phyloP scores from a whole-genome alignment of 1,140 invertebrate genomes.

The Drosophila miranda region DNA sequence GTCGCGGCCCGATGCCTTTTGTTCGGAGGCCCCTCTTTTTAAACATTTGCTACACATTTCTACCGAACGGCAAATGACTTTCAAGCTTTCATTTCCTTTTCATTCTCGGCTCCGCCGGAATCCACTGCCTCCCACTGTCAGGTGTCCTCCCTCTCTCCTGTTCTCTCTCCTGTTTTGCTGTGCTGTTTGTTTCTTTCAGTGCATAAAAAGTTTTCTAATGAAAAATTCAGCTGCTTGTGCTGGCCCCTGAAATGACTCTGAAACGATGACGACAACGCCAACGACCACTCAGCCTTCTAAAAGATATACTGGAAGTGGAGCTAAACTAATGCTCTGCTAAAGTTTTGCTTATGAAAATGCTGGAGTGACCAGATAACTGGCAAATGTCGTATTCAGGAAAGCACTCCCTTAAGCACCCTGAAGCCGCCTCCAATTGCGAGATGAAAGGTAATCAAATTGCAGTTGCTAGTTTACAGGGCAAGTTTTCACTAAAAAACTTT shows the following conservation, averaged over 20 bases:
- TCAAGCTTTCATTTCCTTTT: conserved; percentile 57
- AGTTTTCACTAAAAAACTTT: conserved; percentile 30
- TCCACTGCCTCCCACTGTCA: conserved; percentile 2
- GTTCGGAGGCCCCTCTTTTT: conserved; percentile 17
- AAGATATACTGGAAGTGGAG: conserved; percentile 1
- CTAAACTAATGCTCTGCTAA: conserved; percentile 41
- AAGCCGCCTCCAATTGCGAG: conserved; percentile 32
- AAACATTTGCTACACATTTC: conserved; percentile 44
- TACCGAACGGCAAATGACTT: conserved; percentile 52
- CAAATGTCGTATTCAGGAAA: conserved; percentile 25
- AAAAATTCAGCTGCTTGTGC: conserved; percentile 58
- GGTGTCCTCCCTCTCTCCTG: conserved; percentile 14
- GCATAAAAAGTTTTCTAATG: conserved; percentile 62
- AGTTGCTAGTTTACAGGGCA: conserved; percentile 37
- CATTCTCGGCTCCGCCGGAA: conserved; percentile 23
- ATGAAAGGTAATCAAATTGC: conserved; percentile 50
- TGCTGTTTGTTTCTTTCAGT: conserved; percentile 4
- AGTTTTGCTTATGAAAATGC: conserved; percentile 55
- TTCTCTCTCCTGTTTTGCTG: too few species aligned
- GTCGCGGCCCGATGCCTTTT: conserved; percentile 29
- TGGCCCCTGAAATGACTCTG: neutral
- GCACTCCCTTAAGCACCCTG: conserved; percentile 20
- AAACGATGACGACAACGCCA: conserved; percentile 10
- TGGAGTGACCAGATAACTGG: conserved; percentile 33
- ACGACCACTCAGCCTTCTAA: neutral